These are phyloP conservation scores for Bubo scandiacus DNA, from an alignment of 2,113 vertebrate genomes.

Conservation along the genomic window DNA sequence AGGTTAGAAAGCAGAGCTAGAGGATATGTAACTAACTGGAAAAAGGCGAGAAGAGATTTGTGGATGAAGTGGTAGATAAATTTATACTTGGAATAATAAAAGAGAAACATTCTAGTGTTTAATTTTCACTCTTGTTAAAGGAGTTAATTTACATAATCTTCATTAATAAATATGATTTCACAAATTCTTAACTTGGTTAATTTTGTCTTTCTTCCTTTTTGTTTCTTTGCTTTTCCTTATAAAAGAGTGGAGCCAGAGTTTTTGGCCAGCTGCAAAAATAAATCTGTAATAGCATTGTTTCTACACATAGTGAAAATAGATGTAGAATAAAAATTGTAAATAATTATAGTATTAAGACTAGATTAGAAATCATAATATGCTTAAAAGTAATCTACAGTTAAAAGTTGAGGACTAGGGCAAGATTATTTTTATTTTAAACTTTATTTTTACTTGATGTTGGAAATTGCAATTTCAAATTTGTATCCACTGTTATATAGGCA, in stretches of 20 bases:
- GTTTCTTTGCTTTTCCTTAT: neutral
- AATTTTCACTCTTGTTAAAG: neutral
- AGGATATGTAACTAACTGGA: neutral
- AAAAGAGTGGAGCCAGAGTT: neutral
- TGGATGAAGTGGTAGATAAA: neutral
- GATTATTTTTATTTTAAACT: neutral
- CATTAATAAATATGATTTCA: neutral
- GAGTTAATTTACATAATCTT: neutral
- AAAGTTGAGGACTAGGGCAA: neutral
- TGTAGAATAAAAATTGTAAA: neutral
- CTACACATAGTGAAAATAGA: neutral
- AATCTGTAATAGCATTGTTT: neutral
- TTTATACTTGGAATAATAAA: neutral
- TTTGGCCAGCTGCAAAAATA: neutral
- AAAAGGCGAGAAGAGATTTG: neutral
- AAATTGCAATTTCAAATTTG: neutral
- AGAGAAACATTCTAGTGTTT: neutral
- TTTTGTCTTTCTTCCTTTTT: neutral
- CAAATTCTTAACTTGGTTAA: neutral
- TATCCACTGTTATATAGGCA: neutral
- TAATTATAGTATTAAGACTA: neutral
- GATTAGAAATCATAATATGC: neutral
- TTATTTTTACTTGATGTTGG: neutral
- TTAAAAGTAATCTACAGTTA: neutral
- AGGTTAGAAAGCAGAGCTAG: neutral